Conservation (phyloP, 2,113 vertebrate species). For the Steatornis caripensis region DNA sequence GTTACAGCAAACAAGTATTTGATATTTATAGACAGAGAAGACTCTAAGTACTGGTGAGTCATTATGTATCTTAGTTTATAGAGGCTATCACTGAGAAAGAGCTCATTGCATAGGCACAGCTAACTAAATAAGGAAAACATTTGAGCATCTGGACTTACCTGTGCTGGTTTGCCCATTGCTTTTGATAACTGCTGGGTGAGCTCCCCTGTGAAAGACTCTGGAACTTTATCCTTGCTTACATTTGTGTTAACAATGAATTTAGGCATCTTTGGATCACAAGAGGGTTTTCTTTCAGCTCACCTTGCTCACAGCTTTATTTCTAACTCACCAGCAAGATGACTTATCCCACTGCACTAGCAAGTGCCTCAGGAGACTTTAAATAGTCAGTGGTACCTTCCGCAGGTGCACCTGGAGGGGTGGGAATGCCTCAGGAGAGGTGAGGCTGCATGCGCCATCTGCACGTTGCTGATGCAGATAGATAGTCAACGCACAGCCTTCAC, state of each 20-base stretch:
- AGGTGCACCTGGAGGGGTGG: neutral
- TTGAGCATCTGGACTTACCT: neutral
- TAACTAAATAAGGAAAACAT: neutral
- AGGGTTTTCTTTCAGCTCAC: neutral
- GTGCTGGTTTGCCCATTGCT: neutral
- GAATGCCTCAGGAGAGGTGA: neutral
- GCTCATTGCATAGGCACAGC: neutral
- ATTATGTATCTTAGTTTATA: neutral
- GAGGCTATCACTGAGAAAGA: neutral
- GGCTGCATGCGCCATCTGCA: neutral
- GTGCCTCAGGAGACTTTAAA: neutral
- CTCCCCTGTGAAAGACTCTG: neutral
- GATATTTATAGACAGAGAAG: neutral
- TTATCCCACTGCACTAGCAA: neutral
- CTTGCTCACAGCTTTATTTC: neutral
- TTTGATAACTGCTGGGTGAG: neutral
- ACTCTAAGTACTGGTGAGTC: neutral
- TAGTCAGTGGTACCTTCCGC: neutral
- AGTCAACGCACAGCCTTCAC: neutral
- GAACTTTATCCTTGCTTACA: neutral
- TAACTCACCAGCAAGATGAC: neutral
- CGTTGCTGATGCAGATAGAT: neutral
- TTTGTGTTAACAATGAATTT: neutral
- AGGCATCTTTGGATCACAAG: neutral
- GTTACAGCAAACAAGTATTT: neutral